A percentile compares a stretch with the other conserved stretches of the same genome.
phyloP scores from a whole-genome alignment of 2,797 vertebrate genomes.

The Denticeps clupeoides region DNA sequence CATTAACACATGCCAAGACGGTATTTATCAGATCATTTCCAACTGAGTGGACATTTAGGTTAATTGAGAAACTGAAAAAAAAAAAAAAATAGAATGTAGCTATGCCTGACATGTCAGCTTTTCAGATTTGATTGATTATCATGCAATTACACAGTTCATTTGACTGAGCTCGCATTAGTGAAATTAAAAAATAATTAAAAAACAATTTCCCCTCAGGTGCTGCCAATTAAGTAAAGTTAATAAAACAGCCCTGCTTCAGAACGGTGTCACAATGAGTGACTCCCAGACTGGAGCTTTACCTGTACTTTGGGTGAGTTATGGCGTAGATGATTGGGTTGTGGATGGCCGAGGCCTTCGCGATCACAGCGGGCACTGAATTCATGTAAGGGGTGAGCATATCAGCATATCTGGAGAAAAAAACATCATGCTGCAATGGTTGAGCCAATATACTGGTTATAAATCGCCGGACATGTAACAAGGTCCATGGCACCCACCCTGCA shows the following conservation, averaged over 20 bases:
- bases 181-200: constrained; percentile 13
- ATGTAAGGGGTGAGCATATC: constrained; percentile 79
- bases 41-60: constrained; percentile 18
- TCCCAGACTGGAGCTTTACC: constrained; percentile 56
- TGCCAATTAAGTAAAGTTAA: neutral
- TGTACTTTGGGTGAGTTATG: constrained; percentile 91
- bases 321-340: constrained; percentile 95
- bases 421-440: too few relatives aligned
- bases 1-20: too few relatives aligned
- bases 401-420: constrained; percentile 64
- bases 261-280: neutral
- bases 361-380: constrained; percentile 86
- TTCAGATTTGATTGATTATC: constrained; percentile 7
- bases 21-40: too few relatives aligned
- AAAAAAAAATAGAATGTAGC: constrained; percentile 12
- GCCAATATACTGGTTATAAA: neutral
- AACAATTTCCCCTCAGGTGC: neutral
- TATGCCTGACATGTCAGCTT: neutral
- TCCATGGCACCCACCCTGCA: constrained; percentile 65
- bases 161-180: constrained; percentile 1
- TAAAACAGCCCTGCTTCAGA: neutral
- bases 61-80: constrained; percentile 15
- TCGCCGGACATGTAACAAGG: neutral
- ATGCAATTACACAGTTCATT: constrained; percentile 8
- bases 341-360: constrained; percentile 91